Conservation (phyloP, 2,113 vertebrate genomes). For the Sterrhoptilus dennistouni region DNA sequence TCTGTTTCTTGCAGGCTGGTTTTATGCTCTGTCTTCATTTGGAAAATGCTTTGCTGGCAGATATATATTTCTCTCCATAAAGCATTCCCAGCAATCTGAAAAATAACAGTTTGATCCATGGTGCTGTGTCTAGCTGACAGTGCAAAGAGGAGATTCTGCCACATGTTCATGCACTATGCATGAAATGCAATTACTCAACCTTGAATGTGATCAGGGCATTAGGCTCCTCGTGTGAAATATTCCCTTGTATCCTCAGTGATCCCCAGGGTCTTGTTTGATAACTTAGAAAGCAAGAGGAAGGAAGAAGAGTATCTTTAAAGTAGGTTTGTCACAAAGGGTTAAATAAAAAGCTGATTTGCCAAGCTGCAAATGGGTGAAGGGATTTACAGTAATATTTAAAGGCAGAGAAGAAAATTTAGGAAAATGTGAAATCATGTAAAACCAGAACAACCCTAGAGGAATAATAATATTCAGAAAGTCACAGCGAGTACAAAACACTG, state of each 20-base stretch:
- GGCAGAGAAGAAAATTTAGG: neutral
- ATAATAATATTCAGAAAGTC: slow-evolving; percentile 17
- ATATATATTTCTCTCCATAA: slow-evolving; percentile 39
- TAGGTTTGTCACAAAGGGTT: slow-evolving; percentile 14
- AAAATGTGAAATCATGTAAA: slow-evolving; percentile 30
- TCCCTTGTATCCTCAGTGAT: neutral
- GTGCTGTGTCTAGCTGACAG: slow-evolving; percentile 21
- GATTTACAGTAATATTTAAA: neutral
- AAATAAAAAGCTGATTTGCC: slow-evolving; percentile 26
- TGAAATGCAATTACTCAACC: slow-evolving; percentile 34
- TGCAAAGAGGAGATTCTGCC: slow-evolving; percentile 21
- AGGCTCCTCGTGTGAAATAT: neutral
- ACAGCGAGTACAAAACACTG: neutral
- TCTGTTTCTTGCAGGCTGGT: neutral
- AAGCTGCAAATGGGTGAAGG: neutral
- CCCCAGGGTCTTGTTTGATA: neutral
- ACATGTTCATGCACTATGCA: slow-evolving; percentile 20
- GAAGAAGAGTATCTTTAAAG: neutral
- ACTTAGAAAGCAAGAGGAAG: neutral
- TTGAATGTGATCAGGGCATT: neutral
- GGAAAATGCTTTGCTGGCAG: slow-evolving; percentile 60
- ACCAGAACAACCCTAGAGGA: slow-evolving; percentile 27
- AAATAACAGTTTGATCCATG: slow-evolving; percentile 37
- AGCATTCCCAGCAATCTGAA: slow-evolving; percentile 21
- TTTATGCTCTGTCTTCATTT: slow-evolving; percentile 62